phyloP scores from a whole-genome alignment of 2,113 vertebrate genomes.

The Orthonyx spaldingii region DNA sequence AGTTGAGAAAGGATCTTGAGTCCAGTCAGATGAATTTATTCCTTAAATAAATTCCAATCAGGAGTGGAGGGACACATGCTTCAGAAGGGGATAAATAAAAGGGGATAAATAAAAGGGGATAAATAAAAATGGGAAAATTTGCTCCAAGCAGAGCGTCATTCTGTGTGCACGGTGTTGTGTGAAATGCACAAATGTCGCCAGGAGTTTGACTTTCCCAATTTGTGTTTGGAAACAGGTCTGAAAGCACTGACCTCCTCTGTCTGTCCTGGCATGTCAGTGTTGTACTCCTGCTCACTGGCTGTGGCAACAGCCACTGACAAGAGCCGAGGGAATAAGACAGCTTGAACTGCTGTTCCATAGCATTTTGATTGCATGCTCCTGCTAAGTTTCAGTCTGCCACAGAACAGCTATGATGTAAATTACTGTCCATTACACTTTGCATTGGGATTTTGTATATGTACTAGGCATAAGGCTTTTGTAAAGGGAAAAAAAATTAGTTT shows the following conservation, averaged over 20 bases:
- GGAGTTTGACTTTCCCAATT: neutral
- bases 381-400: conserved; percentile 31
- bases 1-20: neutral
- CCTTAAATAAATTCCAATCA: neutral
- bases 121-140: neutral
- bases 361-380: conserved; percentile 3
- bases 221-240: neutral
- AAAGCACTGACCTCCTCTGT: neutral
- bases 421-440: conserved; percentile 43
- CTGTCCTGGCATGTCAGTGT: neutral
- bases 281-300: neutral
- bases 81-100: conserved; percentile 7
- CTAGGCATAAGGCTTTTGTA: conserved; percentile 64
- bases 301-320: neutral
- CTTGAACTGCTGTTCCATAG: neutral
- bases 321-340: neutral
- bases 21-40: neutral
- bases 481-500: conserved; percentile 58
- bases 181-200: neutral
- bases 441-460: conserved; percentile 60
- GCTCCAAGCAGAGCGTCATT: neutral
- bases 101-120: conserved; percentile 1
- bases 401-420: conserved; percentile 49
- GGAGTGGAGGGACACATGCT: neutral
- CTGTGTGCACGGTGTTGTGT: rapidly evolving